Conservation (phyloP, 2,113 vertebrate genomes). For the Triplophysa siluroides region DNA sequence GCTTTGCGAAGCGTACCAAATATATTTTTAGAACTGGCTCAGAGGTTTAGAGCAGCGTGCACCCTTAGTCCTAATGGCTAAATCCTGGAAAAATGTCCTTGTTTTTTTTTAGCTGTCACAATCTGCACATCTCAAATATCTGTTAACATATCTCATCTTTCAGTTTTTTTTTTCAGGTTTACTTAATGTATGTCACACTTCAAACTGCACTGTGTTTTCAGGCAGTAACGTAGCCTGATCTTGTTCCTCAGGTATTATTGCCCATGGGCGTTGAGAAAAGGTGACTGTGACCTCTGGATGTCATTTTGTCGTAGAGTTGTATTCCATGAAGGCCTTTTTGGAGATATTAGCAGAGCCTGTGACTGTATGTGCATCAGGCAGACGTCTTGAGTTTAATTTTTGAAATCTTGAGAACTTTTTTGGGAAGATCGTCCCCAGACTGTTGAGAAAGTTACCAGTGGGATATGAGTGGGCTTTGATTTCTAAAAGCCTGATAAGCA, state of each 20-base stretch:
- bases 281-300: slow-evolving; percentile 17
- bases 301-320: slow-evolving; percentile 18
- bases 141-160: slow-evolving; percentile 9
- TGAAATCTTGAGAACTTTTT: background rate
- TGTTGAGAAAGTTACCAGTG: background rate
- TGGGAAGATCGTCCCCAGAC: background rate
- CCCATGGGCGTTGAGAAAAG: slow-evolving; percentile 2
- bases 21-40: slow-evolving; percentile 37
- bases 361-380: background rate
- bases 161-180: background rate
- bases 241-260: slow-evolving; percentile 24
- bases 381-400: background rate
- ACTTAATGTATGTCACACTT: background rate
- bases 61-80: slow-evolving; percentile 22
- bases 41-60: slow-evolving; percentile 14
- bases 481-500: slow-evolving; percentile 12
- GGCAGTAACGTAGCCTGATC: slow-evolving; percentile 13
- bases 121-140: slow-evolving; percentile 16
- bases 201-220: background rate
- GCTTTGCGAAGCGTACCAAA: slow-evolving; percentile 25
- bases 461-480: slow-evolving; percentile 29
- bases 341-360: background rate
- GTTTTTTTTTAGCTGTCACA: slow-evolving; percentile 21
- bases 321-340: slow-evolving; percentile 27
- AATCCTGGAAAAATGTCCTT: slow-evolving; percentile 30